phyloP scores from a whole-genome alignment of 2,888 invertebrate species.

The Physocephala rufipes region DNA sequence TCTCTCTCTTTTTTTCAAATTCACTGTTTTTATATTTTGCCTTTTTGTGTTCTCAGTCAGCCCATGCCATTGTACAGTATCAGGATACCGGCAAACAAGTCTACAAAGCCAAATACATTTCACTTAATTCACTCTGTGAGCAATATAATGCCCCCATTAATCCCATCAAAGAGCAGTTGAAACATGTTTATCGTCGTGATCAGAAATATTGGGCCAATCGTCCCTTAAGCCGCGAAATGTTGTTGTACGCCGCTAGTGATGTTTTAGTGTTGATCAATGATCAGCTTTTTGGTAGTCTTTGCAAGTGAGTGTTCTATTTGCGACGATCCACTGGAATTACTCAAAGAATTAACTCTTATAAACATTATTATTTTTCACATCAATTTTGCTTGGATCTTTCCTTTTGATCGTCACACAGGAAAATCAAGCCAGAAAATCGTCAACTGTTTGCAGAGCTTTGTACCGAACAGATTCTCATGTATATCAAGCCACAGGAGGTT shows the following conservation, averaged over 20 bases:
- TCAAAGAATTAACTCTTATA: background rate
- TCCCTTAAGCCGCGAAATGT: conserved; percentile 89
- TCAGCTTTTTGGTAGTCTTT: conserved; percentile 79
- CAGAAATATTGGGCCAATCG: conserved; percentile 90
- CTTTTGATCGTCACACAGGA: background rate
- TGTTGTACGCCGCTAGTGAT: conserved; percentile 89
- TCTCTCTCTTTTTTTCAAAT: too few species aligned
- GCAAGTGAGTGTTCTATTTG: conserved; percentile 66
- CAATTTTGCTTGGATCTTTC: background rate
- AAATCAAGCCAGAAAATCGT: conserved; percentile 76
- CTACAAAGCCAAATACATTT: conserved; percentile 93
- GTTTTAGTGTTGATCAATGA: conserved; percentile 88
- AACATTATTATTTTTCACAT: background rate
- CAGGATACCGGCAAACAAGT: conserved; percentile 91
- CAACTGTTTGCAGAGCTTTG: conserved; percentile 83
- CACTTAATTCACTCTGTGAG: conserved; percentile 90
- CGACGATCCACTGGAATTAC: background rate
- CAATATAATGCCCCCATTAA: conserved; percentile 87
- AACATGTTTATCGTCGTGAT: conserved; percentile 84
- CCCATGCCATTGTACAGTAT: conserved; percentile 89
- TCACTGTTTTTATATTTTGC: background rate
- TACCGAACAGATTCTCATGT: conserved; percentile 86
- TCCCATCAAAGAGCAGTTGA: conserved; percentile 89
- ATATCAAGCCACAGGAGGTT: conserved; percentile 85
- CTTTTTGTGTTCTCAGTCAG: conserved; percentile 69